Conservation (phyloP, 2,888 invertebrate genomes). For the Stictocephala bisonia region DNA sequence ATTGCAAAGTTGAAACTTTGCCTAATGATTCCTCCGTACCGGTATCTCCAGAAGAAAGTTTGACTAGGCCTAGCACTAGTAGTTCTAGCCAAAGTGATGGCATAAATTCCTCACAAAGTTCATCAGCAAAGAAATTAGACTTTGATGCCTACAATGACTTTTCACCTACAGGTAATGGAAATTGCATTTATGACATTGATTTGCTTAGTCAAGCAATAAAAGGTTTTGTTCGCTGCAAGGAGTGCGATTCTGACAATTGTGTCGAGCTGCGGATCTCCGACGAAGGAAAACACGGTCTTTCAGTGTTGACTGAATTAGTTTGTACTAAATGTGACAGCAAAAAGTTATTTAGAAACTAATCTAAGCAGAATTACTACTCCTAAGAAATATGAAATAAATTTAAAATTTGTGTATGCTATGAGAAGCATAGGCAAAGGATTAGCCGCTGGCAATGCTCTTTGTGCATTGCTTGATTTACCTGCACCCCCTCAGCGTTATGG, state of each 20-base stretch:
- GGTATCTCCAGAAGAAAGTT: too few species aligned
- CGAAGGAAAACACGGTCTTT: background rate
- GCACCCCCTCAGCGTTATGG: conserved; percentile 6
- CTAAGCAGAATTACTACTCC: background rate
- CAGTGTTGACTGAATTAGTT: background rate
- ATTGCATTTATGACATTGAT: conserved; percentile 15
- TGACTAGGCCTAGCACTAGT: too few species aligned
- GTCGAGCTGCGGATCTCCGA: background rate
- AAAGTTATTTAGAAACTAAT: too few species aligned
- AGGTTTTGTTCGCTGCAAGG: background rate
- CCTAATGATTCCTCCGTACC: too few species aligned
- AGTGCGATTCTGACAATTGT: conserved; percentile 6
- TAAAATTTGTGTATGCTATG: conserved; percentile 34
- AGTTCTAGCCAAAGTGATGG: too few species aligned
- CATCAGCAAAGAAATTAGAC: conserved; percentile 8
- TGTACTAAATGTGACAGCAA: background rate
- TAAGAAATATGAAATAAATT: conserved; percentile 38
- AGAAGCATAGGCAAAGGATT: conserved; percentile 24
- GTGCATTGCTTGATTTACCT: conserved; percentile 15
- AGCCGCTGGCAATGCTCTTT: conserved; percentile 8
- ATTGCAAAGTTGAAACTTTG: too few species aligned
- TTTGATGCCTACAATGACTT: background rate
- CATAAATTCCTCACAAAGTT: conserved; percentile 10
- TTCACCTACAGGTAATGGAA: background rate
- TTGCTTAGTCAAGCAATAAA: conserved; percentile 3